These are phyloP conservation scores for Macquaria australasica DNA, from an alignment of 2,113 vertebrate species.

Conservation along the genomic window DNA sequence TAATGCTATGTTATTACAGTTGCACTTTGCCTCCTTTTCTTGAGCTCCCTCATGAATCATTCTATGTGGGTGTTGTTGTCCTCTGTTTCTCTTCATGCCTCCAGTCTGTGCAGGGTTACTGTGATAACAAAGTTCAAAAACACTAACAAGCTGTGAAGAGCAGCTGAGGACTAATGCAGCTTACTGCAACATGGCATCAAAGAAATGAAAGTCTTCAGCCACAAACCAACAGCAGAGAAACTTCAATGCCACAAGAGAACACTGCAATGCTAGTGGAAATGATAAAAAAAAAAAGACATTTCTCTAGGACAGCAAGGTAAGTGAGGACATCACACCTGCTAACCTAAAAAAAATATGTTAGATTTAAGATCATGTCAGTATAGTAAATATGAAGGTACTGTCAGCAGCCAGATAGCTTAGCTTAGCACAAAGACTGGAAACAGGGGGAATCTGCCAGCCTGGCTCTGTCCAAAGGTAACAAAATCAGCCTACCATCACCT, in stretches of 20 bases:
- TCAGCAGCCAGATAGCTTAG: background rate
- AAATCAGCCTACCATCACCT: background rate
- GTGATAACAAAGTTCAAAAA: conserved; percentile 57
- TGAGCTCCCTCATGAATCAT: conserved; percentile 49
- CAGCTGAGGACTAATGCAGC: conserved; percentile 24
- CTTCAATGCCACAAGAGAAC: background rate
- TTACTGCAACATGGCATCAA: conserved; percentile 24
- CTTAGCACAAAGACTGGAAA: background rate
- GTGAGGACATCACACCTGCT: background rate
- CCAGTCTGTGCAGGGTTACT: conserved; percentile 47
- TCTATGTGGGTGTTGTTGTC: conserved; percentile 58
- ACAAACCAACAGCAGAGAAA: conserved; percentile 1
- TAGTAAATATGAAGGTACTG: background rate
- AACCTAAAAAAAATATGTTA: background rate
- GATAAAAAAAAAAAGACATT: background rate
- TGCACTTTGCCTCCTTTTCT: conserved; percentile 25
- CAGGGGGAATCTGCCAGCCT: background rate
- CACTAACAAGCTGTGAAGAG: conserved; percentile 12
- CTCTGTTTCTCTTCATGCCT: conserved; percentile 45
- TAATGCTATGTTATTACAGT: conserved; percentile 22
- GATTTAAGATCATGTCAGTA: background rate
- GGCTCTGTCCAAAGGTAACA: background rate
- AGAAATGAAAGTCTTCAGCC: conserved; percentile 26
- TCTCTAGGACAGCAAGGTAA: background rate
- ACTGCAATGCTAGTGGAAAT: background rate